These are phyloP conservation scores for Pristionchus fissidentatus DNA, from an alignment of 2,888 invertebrate genomes.

Conservation along the genomic window DNA sequence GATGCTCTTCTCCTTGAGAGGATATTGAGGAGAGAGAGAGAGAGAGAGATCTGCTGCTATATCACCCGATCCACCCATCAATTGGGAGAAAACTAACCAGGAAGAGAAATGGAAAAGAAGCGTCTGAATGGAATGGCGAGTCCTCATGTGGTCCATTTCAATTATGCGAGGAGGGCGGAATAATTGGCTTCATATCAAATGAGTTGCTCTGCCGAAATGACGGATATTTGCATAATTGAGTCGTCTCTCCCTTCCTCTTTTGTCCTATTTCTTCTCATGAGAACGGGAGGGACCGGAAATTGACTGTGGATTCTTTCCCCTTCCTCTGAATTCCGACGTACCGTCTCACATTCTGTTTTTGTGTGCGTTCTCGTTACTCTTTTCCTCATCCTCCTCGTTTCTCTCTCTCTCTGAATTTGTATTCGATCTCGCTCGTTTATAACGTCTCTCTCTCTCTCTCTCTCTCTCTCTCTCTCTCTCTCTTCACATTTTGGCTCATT, in stretches of 20 bases:
- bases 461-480: conserved; percentile 19
- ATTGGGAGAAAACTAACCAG: not conserved
- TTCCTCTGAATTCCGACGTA: not conserved
- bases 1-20: conserved; percentile 34
- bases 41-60: not conserved
- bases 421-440: not conserved
- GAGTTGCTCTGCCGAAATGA: conserved; percentile 35
- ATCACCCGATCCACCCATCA: not conserved
- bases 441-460: not conserved
- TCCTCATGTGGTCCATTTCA: conserved; percentile 3
- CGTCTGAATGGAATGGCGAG: conserved; percentile 11
- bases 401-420: not conserved
- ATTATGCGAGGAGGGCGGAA: conserved; percentile 40
- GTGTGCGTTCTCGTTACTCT: conserved; percentile 22
- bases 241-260: not conserved
- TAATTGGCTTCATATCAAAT: conserved; percentile 41
- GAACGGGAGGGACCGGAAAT: too few species aligned
- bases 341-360: conserved; percentile 11
- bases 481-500: not conserved
- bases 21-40: not conserved
- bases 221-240: conserved; percentile 40
- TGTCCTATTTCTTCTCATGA: too few species aligned
- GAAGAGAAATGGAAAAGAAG: not conserved
- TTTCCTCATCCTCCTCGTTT: not conserved
- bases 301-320: not conserved